A percentile compares a stretch with the other conserved stretches of the same genome.
These are phyloP conservation scores for Zonotrichia albicollis DNA, from an alignment of 2,797 vertebrate genomes.

Conservation along the genomic window DNA sequence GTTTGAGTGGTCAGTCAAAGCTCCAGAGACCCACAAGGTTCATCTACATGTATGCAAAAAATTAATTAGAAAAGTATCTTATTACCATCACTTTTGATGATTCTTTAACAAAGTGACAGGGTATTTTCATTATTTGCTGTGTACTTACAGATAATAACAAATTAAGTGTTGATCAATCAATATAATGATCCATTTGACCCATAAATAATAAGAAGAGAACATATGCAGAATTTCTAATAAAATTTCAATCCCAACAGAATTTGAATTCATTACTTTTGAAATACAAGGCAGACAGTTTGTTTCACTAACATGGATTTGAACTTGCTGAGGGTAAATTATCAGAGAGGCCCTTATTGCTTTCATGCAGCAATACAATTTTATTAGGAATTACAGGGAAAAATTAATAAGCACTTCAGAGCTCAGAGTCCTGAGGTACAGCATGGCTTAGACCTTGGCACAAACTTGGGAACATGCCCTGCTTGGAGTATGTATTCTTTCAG, in stretches of 20 bases:
- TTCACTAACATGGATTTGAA: conserved; percentile 66
- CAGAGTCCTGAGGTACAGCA: conserved; percentile 22
- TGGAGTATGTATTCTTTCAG: conserved; percentile 66
- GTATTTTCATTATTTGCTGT: conserved; percentile 54
- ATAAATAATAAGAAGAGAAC: conserved; percentile 58
- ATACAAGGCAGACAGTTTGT: conserved; percentile 47
- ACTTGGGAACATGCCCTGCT: conserved; percentile 51
- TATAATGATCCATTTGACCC: conserved; percentile 56
- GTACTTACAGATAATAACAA: conserved; percentile 50
- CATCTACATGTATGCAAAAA: conserved; percentile 14
- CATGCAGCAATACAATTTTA: conserved; percentile 46
- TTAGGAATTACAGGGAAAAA: conserved; percentile 48
- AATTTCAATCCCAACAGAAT: conserved; percentile 69
- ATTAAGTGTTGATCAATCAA: conserved; percentile 58
- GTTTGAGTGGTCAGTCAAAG: conserved; percentile 4
- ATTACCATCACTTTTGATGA: neutral
- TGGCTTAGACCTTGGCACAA: conserved; percentile 59
- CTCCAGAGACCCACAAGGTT: neutral
- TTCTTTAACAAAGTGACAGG: conserved; percentile 1
- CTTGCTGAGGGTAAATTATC: conserved; percentile 55
- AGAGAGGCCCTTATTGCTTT: conserved; percentile 37
- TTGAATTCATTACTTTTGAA: conserved; percentile 72
- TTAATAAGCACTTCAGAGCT: conserved; percentile 41
- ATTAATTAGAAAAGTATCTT: conserved; percentile 19
- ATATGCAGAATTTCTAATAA: conserved; percentile 69